These are phyloP conservation scores for Miltochrista miniata DNA, from an alignment of 2,888 invertebrate species.

Conservation along the genomic window DNA sequence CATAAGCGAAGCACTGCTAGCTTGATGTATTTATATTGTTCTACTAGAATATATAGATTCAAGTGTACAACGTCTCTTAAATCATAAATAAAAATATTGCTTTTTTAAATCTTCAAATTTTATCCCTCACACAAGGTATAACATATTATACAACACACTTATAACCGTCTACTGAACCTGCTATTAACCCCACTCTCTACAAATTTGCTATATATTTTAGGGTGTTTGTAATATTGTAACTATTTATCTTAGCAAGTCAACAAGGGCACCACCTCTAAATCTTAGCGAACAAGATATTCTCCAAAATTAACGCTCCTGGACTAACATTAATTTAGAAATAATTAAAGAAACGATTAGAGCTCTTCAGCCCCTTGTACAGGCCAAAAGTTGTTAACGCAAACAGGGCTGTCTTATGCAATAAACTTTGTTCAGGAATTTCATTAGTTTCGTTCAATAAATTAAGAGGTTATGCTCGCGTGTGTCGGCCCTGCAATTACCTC, in stretches of 20 bases:
- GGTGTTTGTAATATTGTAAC: not conserved
- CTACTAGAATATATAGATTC: too few relatives aligned
- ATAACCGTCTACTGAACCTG: too few relatives aligned
- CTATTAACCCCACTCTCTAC: not conserved
- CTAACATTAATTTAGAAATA: slow-evolving; percentile 76
- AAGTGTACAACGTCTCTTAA: too few relatives aligned
- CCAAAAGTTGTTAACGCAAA: slow-evolving; percentile 76
- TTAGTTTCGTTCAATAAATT: slow-evolving; percentile 84
- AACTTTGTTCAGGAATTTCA: slow-evolving; percentile 81
- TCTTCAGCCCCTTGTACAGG: slow-evolving; percentile 46
- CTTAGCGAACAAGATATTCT: slow-evolving; percentile 25
- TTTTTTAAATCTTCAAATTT: too few relatives aligned
- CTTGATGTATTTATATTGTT: too few relatives aligned
- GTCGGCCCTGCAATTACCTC: slow-evolving; percentile 82
- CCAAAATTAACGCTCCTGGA: slow-evolving; percentile 53
- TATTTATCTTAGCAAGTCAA: slow-evolving; percentile 2
- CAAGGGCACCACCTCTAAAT: slow-evolving; percentile 8
- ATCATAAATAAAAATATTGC: too few relatives aligned
- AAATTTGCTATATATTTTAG: not conserved
- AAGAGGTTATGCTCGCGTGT: slow-evolving; percentile 83
- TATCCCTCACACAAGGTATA: too few relatives aligned
- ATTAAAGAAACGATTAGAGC: slow-evolving; percentile 80
- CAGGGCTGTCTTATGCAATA: slow-evolving; percentile 80
- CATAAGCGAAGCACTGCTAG: too few relatives aligned
- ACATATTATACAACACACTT: too few relatives aligned